Base-by-base conservation (phyloP, 2,888 invertebrate species). In the Dioctria linearis region DNA sequence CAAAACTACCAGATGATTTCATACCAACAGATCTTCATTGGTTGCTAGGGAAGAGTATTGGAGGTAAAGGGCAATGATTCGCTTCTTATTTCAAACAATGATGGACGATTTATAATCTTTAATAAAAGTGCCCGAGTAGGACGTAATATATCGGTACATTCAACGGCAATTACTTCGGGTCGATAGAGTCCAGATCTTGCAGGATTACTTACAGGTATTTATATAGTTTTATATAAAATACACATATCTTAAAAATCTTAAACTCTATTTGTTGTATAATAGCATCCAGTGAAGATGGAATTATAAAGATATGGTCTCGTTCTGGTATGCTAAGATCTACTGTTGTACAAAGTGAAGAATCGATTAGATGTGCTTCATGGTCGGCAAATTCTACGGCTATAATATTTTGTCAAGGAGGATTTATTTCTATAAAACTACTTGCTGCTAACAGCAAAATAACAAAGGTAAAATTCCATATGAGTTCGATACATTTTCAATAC, bases 241-340 rank as follows among this genome's bases (percentile, higher is more conserved):
- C 25, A 25, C 25, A 25, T 25, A 25, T 2, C 25, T 25, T 25
- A 25, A 25, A 25, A 25, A 25, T 0, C 39, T 40, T 25, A 25
- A 25, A 73, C n/a, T 66, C 13, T 25, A n/a, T n/a, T n/a, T n/a
- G n/a, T n/a, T n/a, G n/a, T n/a, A n/a, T n/a, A n/a, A n/a, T n/a
- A n/a, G n/a, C 51, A 95, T 98, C 95, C 82, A 98, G 98, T 0
- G 99, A 99, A 90, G 99, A 99, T 90, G 99, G 99, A 2, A 92
- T 93, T 80, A 93, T 99, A 3, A 98, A 98, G 90, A 94, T 99
- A 81, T 99, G 99, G 99, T 99, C 99, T 0, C 91, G 98, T 66
- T 96, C 95, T 85, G 99, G 98, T 11, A 94, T 97, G 91, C 90
- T 99, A 11, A 92, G 99, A 2, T 97, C 98, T 0, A 95, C 95